These are phyloP conservation scores for Conus canariensis DNA, from an alignment of 2,888 invertebrate species.

Conservation along the genomic window DNA sequence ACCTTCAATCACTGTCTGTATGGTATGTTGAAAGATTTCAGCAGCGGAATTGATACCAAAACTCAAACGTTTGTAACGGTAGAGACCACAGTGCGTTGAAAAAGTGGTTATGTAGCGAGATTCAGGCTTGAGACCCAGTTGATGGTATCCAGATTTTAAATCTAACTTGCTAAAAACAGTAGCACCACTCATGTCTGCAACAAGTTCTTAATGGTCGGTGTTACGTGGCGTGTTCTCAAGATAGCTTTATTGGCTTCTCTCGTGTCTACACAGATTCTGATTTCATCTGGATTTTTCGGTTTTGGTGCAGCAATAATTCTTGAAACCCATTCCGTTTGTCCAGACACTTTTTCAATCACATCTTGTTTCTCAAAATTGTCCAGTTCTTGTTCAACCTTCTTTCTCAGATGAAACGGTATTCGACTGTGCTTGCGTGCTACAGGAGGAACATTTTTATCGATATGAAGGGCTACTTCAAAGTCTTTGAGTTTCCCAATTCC, in stretches of 20 bases:
- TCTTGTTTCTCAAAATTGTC: background rate
- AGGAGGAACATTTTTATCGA: background rate
- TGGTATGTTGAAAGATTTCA: slow-evolving; percentile 78
- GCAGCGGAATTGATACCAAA: slow-evolving; percentile 75
- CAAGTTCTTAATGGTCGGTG: slow-evolving; percentile 53
- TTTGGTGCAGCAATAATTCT: background rate
- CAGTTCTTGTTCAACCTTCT: background rate
- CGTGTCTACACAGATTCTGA: slow-evolving; percentile 65
- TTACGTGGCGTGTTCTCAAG: slow-evolving; percentile 52
- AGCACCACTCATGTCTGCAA: slow-evolving; percentile 52
- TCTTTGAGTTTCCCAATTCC: background rate
- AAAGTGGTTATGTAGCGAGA: slow-evolving; percentile 62
- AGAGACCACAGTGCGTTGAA: slow-evolving; percentile 57
- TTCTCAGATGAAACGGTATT: background rate
- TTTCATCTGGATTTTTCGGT: slow-evolving; percentile 30
- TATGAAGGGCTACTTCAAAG: background rate
- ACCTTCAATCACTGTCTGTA: slow-evolving; percentile 71
- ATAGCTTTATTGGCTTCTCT: slow-evolving; percentile 58
- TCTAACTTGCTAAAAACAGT: slow-evolving; percentile 59
- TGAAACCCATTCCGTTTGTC: background rate
- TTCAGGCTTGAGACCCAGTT: slow-evolving; percentile 56
- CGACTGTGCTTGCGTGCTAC: background rate
- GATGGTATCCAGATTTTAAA: slow-evolving; percentile 57
- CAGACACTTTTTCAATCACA: background rate
- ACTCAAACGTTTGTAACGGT: slow-evolving; percentile 55